Base-by-base conservation (phyloP, 1,140 invertebrate genomes). In the Battus philenor region DNA sequence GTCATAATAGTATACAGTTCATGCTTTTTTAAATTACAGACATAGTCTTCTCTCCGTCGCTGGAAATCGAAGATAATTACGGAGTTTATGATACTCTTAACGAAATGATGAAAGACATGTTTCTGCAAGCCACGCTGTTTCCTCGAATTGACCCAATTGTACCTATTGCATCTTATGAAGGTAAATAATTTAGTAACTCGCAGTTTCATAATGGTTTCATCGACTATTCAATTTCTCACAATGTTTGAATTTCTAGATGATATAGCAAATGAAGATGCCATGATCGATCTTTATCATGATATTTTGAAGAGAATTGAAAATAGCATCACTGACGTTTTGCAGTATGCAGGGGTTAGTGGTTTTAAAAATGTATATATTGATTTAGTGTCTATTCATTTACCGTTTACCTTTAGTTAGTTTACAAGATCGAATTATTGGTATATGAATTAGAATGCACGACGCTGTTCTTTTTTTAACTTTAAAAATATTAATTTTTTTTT, bases 21-120 rank as follows among this genome's bases (percentile, higher is more conserved):
- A n/a, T n/a, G n/a, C n/a, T n/a, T n/a, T 44, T 5, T 5, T 41
- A 9, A 34, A 34, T 68, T 59, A n/a, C 47, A 87, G 86, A 87
- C 52, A 80, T 87, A 38, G 69, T 66, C 46, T 87, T 87, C 48
- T 63, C 70, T 15, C 86, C 86, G 1, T 79, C 83, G 0, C 30
- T 87, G 43, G 78, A 86, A 10, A 27, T 75, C 11, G 63, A 78
- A 1, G 80, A 79, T 8, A 45, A 59, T n/a, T 70, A 52, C 46
- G 78, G 82, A 0, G 47, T 87, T 1, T 75, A 83, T 41, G 68
- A 72, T 26, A 77, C 77, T 2, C 32, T 87, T 10, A 57, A 47
- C 16, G 69, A 80, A 56, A 86, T 87, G 86, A 83, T 87, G 67
- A 78, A 86, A 44, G 83, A 87, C 32, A 85, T 85, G 66, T 81